Base-by-base conservation (phyloP, 2,797 vertebrate species). In the Sebastes matsubarae region DNA sequence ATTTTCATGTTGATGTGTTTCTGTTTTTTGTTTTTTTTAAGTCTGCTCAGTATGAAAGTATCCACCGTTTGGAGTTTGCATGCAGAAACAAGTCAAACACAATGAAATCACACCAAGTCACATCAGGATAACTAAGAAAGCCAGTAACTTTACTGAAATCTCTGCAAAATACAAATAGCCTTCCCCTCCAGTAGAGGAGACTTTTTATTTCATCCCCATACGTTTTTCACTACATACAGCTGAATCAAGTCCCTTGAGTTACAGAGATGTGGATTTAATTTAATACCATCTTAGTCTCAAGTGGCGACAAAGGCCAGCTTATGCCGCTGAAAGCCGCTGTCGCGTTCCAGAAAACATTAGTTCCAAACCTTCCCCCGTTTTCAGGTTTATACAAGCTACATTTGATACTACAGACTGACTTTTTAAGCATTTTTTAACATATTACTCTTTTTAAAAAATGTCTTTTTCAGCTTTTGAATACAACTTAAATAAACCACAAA, bases 131-230 rank as follows among this genome's bases (percentile, higher is more conserved):
- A 98, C 97, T 98, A 98, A 97, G 97, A 99, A 99, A 99, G 97
- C 97, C 97, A 98, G 97, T 97, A 98, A 98, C 96, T 99, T 99
- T 99, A 99, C 98, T 99, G 97, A 99, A 98, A 99, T 97, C 96
- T 98, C 97, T 97, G 96, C 97, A 98, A 98, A 99, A 98, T 98
- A 99, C 98, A 99, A 99, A 99, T 97, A 97, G 87, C 86, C 96
- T 97, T 98, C 96, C 96, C 93, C 97, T 97, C 96, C 97, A 98
- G 96, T 96, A 97, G 96, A 97, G 97, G 96, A 97, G 96, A 96
- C 94, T 95, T 97, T 97, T 96, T 96, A 95, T 96, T 97, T 94
- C 96, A 97, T 95, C 94, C 96, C 96, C 96, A 94, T 88, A 96
- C 94, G 79, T 96, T 96, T 54, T 97, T 96, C 96, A 97, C 97